phyloP scores from a whole-genome alignment of 2,888 invertebrate genomes.

The Limnephilus auricula region DNA sequence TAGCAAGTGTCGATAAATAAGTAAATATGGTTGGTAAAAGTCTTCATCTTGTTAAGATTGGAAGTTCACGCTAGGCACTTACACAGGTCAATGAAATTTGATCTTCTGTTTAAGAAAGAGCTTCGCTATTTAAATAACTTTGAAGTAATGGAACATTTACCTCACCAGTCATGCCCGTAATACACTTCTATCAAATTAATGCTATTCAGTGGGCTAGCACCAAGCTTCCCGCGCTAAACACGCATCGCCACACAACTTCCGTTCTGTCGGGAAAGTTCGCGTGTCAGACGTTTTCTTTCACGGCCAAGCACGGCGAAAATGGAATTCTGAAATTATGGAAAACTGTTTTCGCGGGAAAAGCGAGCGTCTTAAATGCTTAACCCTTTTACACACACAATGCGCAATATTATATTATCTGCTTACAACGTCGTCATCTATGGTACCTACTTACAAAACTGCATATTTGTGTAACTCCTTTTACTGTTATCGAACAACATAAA shows the following conservation, averaged over 20 bases:
- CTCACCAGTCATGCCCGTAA: not conserved
- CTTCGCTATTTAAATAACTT: not conserved
- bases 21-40: not conserved
- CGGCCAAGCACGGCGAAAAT: slow-evolving; percentile 59
- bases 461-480: too few species aligned
- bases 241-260: slow-evolving; percentile 18
- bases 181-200: not conserved
- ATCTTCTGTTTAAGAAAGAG: not conserved
- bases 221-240: not conserved
- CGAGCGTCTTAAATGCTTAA: slow-evolving; percentile 49
- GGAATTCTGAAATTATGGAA: slow-evolving; percentile 49
- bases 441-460: too few species aligned
- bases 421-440: too few species aligned
- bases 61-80: not conserved
- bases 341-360: slow-evolving; percentile 41
- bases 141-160: not conserved
- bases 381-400: not conserved
- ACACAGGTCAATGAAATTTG: not conserved
- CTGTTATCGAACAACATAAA: too few species aligned
- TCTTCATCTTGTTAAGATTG: not conserved
- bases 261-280: slow-evolving; percentile 59
- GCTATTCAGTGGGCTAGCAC: not conserved
- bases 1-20: not conserved
- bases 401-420: too few species aligned
- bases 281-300: slow-evolving; percentile 58